Evolutionary conservation across 2,113 vertebrate species (phyloP).

Genomic region (Struthio camelus): DNA sequence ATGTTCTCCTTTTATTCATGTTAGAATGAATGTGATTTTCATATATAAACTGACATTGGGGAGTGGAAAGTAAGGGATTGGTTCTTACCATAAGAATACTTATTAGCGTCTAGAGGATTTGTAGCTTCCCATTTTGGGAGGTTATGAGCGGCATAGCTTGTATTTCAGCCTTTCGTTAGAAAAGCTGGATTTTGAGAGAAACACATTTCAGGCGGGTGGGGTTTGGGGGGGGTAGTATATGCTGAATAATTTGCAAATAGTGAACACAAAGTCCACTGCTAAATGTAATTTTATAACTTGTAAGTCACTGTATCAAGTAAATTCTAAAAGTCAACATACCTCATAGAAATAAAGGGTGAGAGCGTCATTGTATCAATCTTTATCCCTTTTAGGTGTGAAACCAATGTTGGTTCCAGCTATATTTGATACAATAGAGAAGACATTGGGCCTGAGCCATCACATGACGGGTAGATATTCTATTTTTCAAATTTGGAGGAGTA

Average conservation of each 20-base stretch:
- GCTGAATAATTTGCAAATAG: neutral
- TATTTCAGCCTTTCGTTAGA: neutral
- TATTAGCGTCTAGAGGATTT: neutral
- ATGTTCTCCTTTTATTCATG: neutral
- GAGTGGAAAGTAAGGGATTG: neutral
- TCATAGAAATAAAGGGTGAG: neutral
- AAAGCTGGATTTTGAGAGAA: neutral
- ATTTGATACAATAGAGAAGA: neutral
- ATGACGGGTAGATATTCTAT: neutral
- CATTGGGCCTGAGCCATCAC: neutral
- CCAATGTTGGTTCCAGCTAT: slow-evolving; percentile 15
- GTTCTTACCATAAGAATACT: neutral
- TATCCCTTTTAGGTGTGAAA: slow-evolving; percentile 32
- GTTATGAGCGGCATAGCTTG: neutral
- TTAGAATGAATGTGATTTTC: neutral
- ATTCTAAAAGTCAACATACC: neutral
- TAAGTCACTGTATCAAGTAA: neutral
- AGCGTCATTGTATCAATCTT: neutral
- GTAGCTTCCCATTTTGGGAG: neutral
- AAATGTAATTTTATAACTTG: neutral
- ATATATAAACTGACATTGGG: neutral
- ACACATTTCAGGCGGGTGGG: neutral
- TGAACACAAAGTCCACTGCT: neutral
- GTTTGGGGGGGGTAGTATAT: neutral
- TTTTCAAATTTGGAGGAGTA: neutral